Evolutionary conservation across 2,797 vertebrate genomes (phyloP).

Genomic region (Periophthalmus magnuspinnatus): DNA sequence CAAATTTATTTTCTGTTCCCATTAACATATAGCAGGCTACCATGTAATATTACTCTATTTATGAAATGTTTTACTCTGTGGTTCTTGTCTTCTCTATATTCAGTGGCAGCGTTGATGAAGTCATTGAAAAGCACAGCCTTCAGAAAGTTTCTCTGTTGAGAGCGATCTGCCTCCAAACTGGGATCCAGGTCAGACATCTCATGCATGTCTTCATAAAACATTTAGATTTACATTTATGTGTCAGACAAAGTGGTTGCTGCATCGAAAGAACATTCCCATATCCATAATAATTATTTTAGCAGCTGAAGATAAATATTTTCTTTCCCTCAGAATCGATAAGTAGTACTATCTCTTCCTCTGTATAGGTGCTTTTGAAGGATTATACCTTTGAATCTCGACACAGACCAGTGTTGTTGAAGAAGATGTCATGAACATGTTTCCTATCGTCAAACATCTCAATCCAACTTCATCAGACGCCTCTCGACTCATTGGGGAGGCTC

Average conservation of each 20-base stretch:
- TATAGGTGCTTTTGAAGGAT: constrained; percentile 89
- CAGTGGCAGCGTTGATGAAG: constrained; percentile 88
- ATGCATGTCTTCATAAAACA: not conserved
- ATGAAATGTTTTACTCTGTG: not conserved
- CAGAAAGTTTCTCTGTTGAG: constrained; percentile 92
- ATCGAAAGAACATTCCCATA: not conserved
- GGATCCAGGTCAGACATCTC: constrained; percentile 85
- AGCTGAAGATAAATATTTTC: not conserved
- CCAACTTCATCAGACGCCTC: constrained; percentile 87
- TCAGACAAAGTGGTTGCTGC: not conserved
- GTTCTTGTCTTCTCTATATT: constrained; percentile 40
- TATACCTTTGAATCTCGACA: constrained; percentile 90
- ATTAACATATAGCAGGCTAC: constrained; percentile 25
- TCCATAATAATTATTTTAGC: not conserved
- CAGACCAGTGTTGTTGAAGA: constrained; percentile 86
- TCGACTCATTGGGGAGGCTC: constrained; percentile 87
- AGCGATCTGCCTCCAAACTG: constrained; percentile 90
- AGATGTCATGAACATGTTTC: constrained; percentile 95
- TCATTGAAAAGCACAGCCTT: constrained; percentile 81
- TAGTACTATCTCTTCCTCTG: not conserved
- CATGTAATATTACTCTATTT: not conserved
- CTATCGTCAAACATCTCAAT: constrained; percentile 90
- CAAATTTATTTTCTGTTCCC: not conserved
- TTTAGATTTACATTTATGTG: not conserved
- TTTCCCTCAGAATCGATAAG: not conserved